Base-by-base conservation (phyloP, 1,140 invertebrate genomes). In the Pogonomyrmex barbatus region DNA sequence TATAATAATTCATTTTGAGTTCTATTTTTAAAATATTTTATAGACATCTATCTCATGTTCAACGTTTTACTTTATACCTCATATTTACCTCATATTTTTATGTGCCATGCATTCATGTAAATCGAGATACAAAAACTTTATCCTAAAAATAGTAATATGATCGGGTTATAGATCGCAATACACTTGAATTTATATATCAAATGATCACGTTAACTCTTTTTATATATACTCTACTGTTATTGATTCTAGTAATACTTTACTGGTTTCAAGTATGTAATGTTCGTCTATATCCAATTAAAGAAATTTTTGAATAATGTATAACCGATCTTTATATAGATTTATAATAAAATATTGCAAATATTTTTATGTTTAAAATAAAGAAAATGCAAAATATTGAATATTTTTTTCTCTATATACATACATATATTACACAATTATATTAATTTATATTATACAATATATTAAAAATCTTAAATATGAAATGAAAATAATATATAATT, bases 261-360 rank as follows among this genome's bases (percentile, higher is more conserved):
- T 94, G 91, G 91, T 68, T 94, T 63, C 93, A 94, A 92, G 88
- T 94, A 81, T 93, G 90, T 87, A 93, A 94, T 78, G 86, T 94
- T 87, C 89, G 89, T 71, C 52, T 93, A 10, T 88, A 93, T 76
- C 87, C 92, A 8, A 36, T 87, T 36, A 87, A 89, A 75, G 89
- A 91, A 90, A 83, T 93, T 63, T 94, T 91, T 50, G 93, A 94
- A 82, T 94, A 90, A 90, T 60, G 47, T 71, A 36, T 79, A 60
- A 60, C 10, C 71, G 47, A 78, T 45, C 39, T 42, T 39, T 58
- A 70, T 54, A 78, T 45, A 2, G 60, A 73, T 62, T 50, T 30
- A 14, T 58, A 12, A 6, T n/a, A 30, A 70, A 36, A 70, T 71
- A 58, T 52, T 81, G 12, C 63, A 58, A 9, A 81, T 86, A 81